phyloP scores from a whole-genome alignment of 2,113 vertebrate species.

The Brachirus orientalis region DNA sequence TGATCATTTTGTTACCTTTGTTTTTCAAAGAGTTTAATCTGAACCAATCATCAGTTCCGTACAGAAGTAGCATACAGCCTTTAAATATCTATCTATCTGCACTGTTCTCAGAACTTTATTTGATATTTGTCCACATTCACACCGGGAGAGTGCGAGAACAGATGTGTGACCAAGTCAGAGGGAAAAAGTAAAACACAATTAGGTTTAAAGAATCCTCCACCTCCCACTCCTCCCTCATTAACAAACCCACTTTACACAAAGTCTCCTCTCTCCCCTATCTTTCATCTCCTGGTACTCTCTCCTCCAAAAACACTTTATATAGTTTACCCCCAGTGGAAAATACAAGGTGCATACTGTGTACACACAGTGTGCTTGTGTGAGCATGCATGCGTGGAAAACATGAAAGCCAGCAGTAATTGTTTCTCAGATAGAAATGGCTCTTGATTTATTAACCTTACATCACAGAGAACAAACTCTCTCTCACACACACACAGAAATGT shows the following conservation, averaged over 20 bases:
- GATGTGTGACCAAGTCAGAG: not conserved
- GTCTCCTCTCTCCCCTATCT: conserved; percentile 7
- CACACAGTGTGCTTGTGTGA: not conserved
- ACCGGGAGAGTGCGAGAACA: too few relatives aligned
- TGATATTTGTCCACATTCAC: too few relatives aligned
- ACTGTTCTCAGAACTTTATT: too few relatives aligned
- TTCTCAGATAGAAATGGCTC: conserved; percentile 52
- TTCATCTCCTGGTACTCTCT: conserved; percentile 22
- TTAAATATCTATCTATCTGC: too few relatives aligned
- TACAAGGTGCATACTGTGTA: conserved; percentile 12
- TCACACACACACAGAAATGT: conserved; percentile 4
- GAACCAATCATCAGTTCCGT: too few relatives aligned
- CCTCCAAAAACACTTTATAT: conserved; percentile 15
- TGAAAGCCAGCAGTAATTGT: conserved; percentile 63
- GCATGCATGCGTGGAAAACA: conserved; percentile 9
- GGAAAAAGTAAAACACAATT: not conserved
- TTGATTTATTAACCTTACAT: conserved; percentile 68
- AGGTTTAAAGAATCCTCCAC: not conserved
- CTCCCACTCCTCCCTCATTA: conserved; percentile 13
- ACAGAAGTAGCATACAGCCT: too few relatives aligned
- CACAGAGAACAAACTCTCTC: conserved; percentile 25
- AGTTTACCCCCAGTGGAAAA: conserved; percentile 26
- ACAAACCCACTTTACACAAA: conserved; percentile 22
- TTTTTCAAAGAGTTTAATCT: too few relatives aligned
- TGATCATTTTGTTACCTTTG: too few relatives aligned